These are phyloP conservation scores for Ceratina japonica DNA, from an alignment of 1,140 invertebrate species.

Conservation along the genomic window DNA sequence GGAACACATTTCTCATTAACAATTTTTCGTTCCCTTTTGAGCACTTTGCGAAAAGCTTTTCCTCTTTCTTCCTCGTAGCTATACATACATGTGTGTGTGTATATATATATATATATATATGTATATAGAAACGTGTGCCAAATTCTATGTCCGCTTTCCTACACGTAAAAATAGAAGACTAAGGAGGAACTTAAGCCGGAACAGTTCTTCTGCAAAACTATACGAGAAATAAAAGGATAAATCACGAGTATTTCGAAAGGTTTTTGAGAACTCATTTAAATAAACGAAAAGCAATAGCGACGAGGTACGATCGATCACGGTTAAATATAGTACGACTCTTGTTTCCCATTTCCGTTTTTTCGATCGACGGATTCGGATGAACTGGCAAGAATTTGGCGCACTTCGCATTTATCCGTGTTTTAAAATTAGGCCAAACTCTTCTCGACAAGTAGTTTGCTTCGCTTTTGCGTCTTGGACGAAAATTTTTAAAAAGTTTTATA, in stretches of 20 bases:
- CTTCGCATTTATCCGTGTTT: not conserved
- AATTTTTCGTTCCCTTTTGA: constrained; percentile 33
- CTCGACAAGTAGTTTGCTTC: constrained; percentile 26
- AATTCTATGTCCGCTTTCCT: constrained; percentile 20
- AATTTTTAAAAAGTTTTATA: constrained; percentile 67
- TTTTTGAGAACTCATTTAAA: no score
- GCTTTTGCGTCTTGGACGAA: constrained; percentile 51
- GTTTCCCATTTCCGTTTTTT: no score
- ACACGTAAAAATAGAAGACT: not conserved
- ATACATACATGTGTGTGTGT: not conserved
- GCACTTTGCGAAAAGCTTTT: constrained; percentile 35
- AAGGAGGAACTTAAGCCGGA: constrained; percentile 7
- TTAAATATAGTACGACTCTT: not conserved
- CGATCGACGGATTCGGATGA: not conserved
- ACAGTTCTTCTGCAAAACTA: not conserved
- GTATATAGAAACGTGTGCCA: constrained; percentile 16
- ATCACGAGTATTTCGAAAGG: constrained; percentile 14
- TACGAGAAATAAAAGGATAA: constrained; percentile 17
- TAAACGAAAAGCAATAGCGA: no score
- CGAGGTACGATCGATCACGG: not conserved
- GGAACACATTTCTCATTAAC: constrained; percentile 42
- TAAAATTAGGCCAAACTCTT: constrained; percentile 50
- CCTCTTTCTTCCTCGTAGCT: not conserved
- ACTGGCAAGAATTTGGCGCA: constrained; percentile 26
- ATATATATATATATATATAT: not conserved